Evolutionary conservation across 2,888 invertebrate genomes (phyloP), one percentile per base, ranked within the genome.

Genomic region (Subacronicta megacephala): DNA sequence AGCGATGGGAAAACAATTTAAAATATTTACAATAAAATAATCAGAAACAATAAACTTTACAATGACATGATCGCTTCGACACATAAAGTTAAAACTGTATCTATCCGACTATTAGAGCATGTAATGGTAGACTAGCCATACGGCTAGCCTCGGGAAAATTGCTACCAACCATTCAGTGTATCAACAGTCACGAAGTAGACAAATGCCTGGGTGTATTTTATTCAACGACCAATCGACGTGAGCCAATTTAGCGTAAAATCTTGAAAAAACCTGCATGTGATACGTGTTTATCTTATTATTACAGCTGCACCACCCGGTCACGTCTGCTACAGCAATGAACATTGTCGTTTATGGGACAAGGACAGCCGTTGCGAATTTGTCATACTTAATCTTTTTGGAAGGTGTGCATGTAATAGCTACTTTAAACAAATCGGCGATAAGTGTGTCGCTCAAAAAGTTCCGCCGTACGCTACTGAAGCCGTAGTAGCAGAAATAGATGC

Each of bases 361-460:
- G 96, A 97, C 82, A 97, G 97, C 67, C 97, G 97, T 81, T 98
- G 98, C 81, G 98, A 98, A 88, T 98, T 97, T 85, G 95, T 98
- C 47, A 98, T 98, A 73, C 97, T 98, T 23, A 97, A 98, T 86
- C 95, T 98, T 10, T 98, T 98, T 83, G 98, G 98, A 43, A 95
- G 97, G 80, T 98, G 98, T 81, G 96, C 97, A 62, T 98, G 98
- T 84, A 96, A 96, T 73, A 88, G 95, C 9, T 96, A 96, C 36
- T 95, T 95, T 71, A 95, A 95, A 61, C 96, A 96, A 90, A 90
- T 94, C 18, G 96, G 96, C 13, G 96, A 96, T 68, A 95, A 95
- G 65, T 96, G 96, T 89, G 85, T 96, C 52, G 84, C 89, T 7
- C 85, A 85, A 59, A 94, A 88, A 77, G 52, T 77, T 37, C 78